Conservation (phyloP, 2,797 vertebrate genomes). For the Danio jaintianensis region DNA sequence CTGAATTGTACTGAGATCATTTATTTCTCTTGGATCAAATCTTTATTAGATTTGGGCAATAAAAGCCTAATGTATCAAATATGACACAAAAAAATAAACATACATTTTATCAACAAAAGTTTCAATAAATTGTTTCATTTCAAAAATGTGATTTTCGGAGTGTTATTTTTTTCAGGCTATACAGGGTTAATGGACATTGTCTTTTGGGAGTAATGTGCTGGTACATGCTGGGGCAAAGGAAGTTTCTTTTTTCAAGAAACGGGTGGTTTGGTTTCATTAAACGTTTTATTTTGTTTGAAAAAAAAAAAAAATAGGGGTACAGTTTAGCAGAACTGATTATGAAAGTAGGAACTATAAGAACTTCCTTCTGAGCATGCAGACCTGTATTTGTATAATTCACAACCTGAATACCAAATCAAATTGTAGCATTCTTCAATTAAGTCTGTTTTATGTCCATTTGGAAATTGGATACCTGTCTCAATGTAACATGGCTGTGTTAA, state of each 20-base stretch:
- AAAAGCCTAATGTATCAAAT: too few species aligned
- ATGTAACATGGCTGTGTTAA: not conserved
- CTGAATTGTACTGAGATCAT: too few species aligned
- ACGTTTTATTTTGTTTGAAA: not conserved
- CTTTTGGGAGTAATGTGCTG: not conserved
- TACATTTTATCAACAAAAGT: too few species aligned
- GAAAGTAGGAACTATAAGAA: not conserved
- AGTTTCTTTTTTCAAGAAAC: not conserved
- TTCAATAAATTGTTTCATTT: too few species aligned
- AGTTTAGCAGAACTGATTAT: not conserved
- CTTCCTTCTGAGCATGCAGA: not conserved
- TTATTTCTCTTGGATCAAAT: too few species aligned
- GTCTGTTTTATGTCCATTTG: not conserved
- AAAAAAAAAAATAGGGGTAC: not conserved
- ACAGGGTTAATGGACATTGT: too few species aligned
- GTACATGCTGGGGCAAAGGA: not conserved
- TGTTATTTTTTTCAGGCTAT: too few species aligned
- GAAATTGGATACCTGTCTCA: slow-evolving; percentile 17
- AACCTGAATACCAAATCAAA: not conserved
- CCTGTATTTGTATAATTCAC: not conserved
- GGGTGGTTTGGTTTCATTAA: not conserved
- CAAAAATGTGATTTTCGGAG: too few species aligned
- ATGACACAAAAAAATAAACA: too few species aligned
- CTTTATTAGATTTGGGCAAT: too few species aligned
- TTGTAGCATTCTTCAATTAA: not conserved